Evolutionary conservation across 2,113 vertebrate genomes (phyloP).

Genomic region (Bombycilla garrulus): DNA sequence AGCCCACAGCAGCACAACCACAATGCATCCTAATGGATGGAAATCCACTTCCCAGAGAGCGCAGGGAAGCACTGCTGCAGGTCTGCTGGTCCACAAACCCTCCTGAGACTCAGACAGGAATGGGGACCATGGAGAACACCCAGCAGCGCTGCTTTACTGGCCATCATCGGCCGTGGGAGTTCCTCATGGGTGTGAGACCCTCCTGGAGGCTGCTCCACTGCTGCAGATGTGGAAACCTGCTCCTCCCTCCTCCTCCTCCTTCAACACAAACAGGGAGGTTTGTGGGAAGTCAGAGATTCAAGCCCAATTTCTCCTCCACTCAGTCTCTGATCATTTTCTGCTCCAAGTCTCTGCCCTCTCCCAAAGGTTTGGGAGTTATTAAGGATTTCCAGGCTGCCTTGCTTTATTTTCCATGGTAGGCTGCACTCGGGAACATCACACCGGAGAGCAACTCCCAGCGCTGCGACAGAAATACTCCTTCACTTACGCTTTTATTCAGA

Average conservation of each 20-base stretch:
- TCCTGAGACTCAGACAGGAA: background rate
- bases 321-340: background rate
- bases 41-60: background rate
- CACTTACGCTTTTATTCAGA: background rate
- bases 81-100: background rate
- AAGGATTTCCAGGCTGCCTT: background rate
- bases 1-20: background rate
- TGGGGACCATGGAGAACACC: background rate
- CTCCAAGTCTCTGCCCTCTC: background rate
- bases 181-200: background rate
- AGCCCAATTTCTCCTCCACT: background rate
- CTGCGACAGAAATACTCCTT: background rate
- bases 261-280: background rate
- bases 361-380: background rate
- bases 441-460: background rate
- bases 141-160: background rate
- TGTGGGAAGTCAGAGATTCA: background rate
- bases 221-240: fast-evolving
- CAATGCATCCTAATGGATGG: background rate
- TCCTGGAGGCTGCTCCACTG: background rate
- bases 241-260: background rate
- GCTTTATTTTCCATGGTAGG: background rate
- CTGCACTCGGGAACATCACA: background rate
- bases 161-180: background rate
- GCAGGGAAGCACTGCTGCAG: background rate